These are phyloP conservation scores for Apamea epomidion DNA, from an alignment of 2,888 invertebrate genomes.

Conservation along the genomic window DNA sequence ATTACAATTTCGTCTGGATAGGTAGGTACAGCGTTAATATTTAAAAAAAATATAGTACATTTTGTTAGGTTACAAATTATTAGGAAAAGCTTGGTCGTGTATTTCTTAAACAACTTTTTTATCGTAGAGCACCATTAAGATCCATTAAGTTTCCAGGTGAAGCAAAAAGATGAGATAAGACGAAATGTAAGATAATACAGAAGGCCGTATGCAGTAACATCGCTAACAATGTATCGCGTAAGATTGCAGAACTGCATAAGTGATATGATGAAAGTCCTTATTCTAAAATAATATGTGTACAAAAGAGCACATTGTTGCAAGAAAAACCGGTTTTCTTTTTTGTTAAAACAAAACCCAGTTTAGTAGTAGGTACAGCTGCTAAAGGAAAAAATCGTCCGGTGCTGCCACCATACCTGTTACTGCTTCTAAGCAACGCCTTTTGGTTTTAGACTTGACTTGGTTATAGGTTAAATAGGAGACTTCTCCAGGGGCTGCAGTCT, in stretches of 20 bases:
- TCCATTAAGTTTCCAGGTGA: conserved; percentile 9
- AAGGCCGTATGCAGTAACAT: conserved; percentile 15
- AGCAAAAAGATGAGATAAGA: conserved; percentile 1
- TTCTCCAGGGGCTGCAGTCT: no score
- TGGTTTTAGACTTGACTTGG: neutral
- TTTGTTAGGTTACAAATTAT: no score
- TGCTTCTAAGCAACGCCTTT: neutral
- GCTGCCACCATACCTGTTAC: neutral
- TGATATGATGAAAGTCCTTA: conserved; percentile 13
- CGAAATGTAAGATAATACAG: conserved; percentile 11
- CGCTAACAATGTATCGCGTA: neutral
- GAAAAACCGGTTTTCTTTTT: neutral
- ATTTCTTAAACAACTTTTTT: neutral
- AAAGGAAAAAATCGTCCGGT: neutral
- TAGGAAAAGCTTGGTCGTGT: no score
- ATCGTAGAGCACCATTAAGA: neutral
- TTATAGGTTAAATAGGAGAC: neutral
- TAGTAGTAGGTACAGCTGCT: neutral
- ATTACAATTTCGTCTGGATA: no score
- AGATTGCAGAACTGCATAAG: conserved; percentile 23
- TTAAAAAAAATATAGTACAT: no score
- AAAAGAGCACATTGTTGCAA: conserved; percentile 9
- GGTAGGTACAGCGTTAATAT: no score
- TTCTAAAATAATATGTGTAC: neutral
- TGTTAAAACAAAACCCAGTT: neutral